Evolutionary conservation across 2,797 vertebrate species (phyloP), one percentile per base, ranked within the genome.

Genomic region (Champsocephalus esox): DNA sequence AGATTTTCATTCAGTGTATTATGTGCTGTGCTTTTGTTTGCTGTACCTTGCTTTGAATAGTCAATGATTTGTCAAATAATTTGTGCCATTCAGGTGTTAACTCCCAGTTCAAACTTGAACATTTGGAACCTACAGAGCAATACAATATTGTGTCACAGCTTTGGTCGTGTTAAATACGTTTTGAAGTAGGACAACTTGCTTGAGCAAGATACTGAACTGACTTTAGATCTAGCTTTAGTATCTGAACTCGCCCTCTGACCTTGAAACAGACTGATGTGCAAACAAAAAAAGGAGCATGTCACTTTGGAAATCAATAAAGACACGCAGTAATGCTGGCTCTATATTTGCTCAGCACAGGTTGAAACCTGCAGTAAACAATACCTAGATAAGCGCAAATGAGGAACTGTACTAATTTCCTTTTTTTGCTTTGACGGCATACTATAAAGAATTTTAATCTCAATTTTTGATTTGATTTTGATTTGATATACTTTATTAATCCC

Each of bases 321-420:
- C 41, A 8, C 51, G 16, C 14, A 54, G 63, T 17, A 24, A n/a
- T 49, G 48, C 48, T 32, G 19, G 14, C 28, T 28, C 28, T 28
- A 5, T 28, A 28, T 28, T 28, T 28, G 28, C 28, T 28, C 4
- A 28, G 28, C 28, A 28, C 4, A 28, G 28, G 28, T 28, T 28
- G 28, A 28, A 28, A 28, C 28, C 28, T 28, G 28, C 28, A 28
- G 21, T 9, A 63, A 57, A 69, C 28, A 56, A 59, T 12, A 24
- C n/a, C 6, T 11, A 55, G 11, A 62, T 45, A 12, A 61, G 12
- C 7, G 66, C 32, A 63, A 73, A 82, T 71, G 58, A 82, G 74
- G 66, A 79, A 28, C 28, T 28, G 1, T 28, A 4, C 28, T 28
- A 28, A 28, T 28, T 28, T 28, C 24, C 24, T 28, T 28, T 28